Evolutionary conservation across 1,140 invertebrate species (phyloP).

Genomic region (Dryas iulia): DNA sequence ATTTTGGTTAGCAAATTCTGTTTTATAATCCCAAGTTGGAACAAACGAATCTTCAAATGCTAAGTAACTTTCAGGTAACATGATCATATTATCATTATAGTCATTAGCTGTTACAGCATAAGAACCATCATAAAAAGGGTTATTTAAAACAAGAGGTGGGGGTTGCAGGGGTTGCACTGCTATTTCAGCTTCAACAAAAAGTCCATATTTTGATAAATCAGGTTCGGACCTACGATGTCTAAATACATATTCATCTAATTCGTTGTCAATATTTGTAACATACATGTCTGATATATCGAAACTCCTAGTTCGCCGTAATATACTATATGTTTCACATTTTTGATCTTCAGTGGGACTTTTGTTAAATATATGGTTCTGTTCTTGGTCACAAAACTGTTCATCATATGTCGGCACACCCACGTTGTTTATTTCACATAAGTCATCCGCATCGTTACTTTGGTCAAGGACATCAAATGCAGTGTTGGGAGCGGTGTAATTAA

Average conservation of each 20-base stretch:
- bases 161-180: slow-evolving; percentile 50
- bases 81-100: slow-evolving; percentile 51
- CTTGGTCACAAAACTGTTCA: slow-evolving; percentile 43
- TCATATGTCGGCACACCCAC: slow-evolving; percentile 66
- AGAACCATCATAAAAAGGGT: slow-evolving; percentile 76
- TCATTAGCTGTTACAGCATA: slow-evolving; percentile 58
- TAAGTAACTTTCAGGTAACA: slow-evolving; percentile 74
- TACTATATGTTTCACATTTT: slow-evolving; percentile 39
- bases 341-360: slow-evolving; percentile 35
- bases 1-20: slow-evolving; percentile 50
- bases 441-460: slow-evolving; percentile 54
- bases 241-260: slow-evolving; percentile 41
- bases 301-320: slow-evolving; percentile 64
- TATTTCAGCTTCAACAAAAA: slow-evolving; percentile 66
- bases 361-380: slow-evolving; percentile 39
- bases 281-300: slow-evolving; percentile 70
- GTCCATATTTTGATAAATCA: slow-evolving; percentile 69
- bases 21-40: slow-evolving; percentile 69
- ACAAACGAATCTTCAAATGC: slow-evolving; percentile 77
- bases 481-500: slow-evolving; percentile 31
- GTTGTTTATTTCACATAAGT: slow-evolving; percentile 72
- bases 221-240: slow-evolving; percentile 64
- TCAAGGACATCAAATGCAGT: slow-evolving; percentile 40
- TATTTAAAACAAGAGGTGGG: slow-evolving; percentile 71
- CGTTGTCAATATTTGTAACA: slow-evolving; percentile 38